Conservation (phyloP, 2,888 invertebrate species). For the Eupithecia centaureata region DNA sequence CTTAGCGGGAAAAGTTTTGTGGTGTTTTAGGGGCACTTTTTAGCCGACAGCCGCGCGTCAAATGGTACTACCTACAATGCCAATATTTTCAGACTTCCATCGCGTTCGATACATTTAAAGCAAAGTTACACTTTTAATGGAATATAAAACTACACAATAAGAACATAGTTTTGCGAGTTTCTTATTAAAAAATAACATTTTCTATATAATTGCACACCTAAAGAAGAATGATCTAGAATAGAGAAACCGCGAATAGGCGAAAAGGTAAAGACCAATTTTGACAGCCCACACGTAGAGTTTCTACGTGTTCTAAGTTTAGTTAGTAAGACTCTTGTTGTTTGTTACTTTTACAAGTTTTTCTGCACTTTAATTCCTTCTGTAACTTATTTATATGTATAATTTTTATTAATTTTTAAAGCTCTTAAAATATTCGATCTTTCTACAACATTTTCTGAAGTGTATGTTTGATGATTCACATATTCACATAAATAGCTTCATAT, state of each 20-base stretch:
- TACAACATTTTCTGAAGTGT: neutral
- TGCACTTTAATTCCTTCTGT: neutral
- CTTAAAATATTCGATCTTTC: too few relatives aligned
- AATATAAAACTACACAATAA: neutral
- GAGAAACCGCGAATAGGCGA: neutral
- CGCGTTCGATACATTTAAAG: neutral
- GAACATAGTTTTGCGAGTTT: neutral
- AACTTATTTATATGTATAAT: neutral
- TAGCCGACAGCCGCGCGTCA: constrained; percentile 8
- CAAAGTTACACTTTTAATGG: neutral
- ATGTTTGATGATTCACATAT: neutral
- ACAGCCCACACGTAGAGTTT: neutral
- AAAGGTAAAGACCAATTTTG: neutral
- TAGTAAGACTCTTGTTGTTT: neutral
- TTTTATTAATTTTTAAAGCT: neutral
- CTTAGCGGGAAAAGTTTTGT: constrained; percentile 52
- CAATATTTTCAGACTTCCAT: neutral
- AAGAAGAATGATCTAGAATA: neutral
- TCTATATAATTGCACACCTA: neutral
- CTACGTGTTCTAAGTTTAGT: neutral
- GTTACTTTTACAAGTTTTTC: neutral
- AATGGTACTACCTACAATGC: neutral
- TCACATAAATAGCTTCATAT: neutral
- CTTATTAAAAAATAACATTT: too few relatives aligned
- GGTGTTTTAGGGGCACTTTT: constrained; percentile 44